Conservation (phyloP, 2,888 invertebrate genomes). For the Nemapogon koenigi region DNA sequence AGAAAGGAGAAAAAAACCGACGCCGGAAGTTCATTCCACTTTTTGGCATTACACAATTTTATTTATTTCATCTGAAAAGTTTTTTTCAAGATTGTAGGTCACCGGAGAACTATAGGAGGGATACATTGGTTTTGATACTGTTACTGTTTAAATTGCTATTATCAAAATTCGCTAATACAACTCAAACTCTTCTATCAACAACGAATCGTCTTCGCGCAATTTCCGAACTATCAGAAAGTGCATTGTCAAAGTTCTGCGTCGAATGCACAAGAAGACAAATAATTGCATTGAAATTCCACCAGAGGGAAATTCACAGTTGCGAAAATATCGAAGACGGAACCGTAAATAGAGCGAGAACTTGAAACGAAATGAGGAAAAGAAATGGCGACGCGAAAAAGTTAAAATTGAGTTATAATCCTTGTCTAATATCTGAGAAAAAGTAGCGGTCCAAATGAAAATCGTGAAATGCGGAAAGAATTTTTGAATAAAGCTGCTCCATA, state of each 20-base stretch:
- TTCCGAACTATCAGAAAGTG: slow-evolving; percentile 8
- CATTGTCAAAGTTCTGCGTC: slow-evolving; percentile 3
- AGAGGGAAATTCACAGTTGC: slow-evolving; percentile 22
- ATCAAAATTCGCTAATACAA: too few relatives aligned
- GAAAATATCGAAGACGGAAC: slow-evolving; percentile 3
- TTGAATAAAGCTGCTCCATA: too few relatives aligned
- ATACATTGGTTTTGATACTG: too few relatives aligned
- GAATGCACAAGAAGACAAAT: slow-evolving; percentile 14
- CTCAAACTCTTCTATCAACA: too few relatives aligned
- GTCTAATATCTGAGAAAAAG: slow-evolving; percentile 5
- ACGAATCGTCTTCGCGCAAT: too few relatives aligned
- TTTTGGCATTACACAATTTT: too few relatives aligned
- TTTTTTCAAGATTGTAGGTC: too few relatives aligned
- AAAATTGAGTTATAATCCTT: slow-evolving; percentile 10
- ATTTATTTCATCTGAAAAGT: too few relatives aligned
- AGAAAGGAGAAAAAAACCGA: too few relatives aligned
- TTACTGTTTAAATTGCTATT: too few relatives aligned
- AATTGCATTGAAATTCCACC: slow-evolving; percentile 31
- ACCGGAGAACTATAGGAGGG: too few relatives aligned
- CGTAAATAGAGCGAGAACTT: not conserved
- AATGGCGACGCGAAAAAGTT: not conserved
- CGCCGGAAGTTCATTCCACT: too few relatives aligned
- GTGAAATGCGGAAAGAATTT: slow-evolving; percentile 1
- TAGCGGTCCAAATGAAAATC: slow-evolving; percentile 1
- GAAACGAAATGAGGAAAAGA: slow-evolving; percentile 4